These are phyloP conservation scores for Poecilia velifera DNA, from an alignment of 2,797 vertebrate species.

Conservation along the genomic window DNA sequence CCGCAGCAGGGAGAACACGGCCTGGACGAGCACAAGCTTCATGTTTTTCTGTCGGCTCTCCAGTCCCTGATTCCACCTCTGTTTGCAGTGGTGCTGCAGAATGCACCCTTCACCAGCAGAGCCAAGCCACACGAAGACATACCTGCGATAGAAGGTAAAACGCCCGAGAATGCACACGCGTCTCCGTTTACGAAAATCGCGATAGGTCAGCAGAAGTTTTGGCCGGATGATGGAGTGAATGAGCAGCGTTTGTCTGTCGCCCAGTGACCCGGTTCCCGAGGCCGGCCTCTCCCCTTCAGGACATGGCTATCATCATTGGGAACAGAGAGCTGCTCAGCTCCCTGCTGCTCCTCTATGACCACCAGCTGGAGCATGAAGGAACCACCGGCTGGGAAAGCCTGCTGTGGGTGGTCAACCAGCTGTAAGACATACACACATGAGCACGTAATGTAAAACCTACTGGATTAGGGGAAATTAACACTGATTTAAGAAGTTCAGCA, in stretches of 20 bases:
- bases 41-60: slow-evolving; percentile 92
- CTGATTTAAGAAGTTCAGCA: background rate
- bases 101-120: slow-evolving; percentile 92
- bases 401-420: slow-evolving; percentile 98
- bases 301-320: slow-evolving; percentile 92
- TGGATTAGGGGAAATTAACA: background rate
- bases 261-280: slow-evolving; percentile 96
- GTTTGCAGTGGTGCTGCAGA: slow-evolving; percentile 93
- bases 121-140: slow-evolving; percentile 89
- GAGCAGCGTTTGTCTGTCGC: slow-evolving; percentile 6
- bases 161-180: background rate
- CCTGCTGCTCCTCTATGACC: slow-evolving; percentile 91
- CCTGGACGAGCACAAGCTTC: slow-evolving; percentile 96
- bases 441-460: background rate
- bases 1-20: slow-evolving; percentile 92
- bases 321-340: slow-evolving; percentile 91
- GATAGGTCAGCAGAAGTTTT: background rate
- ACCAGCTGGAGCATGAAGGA: slow-evolving; percentile 95
- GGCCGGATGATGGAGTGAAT: background rate
- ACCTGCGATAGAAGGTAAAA: slow-evolving; percentile 92
- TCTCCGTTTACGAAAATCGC: background rate
- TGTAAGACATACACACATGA: slow-evolving; percentile 83
- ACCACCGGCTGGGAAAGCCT: slow-evolving; percentile 97
- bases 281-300: slow-evolving; percentile 93
- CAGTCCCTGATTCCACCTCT: slow-evolving; percentile 96